phyloP scores from a whole-genome alignment of 2,113 vertebrate species.

The Columba janthina region DNA sequence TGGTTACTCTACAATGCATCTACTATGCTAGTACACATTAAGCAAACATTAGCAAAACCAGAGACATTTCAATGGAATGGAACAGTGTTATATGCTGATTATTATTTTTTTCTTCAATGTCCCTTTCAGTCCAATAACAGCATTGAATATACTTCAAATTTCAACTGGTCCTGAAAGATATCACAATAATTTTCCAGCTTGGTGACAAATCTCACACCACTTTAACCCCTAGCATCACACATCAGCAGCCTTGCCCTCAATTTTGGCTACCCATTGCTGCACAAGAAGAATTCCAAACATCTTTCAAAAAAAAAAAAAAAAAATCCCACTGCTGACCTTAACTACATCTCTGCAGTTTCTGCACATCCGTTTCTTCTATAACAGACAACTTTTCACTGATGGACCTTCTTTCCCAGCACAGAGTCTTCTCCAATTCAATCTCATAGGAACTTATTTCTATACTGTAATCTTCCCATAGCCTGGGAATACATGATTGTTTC shows the following conservation, averaged over 20 bases:
- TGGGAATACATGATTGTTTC: background rate
- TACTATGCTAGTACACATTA: background rate
- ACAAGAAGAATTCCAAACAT: background rate
- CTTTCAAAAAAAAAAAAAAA: background rate
- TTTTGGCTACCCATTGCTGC: background rate
- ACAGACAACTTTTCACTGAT: background rate
- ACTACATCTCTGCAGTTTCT: background rate
- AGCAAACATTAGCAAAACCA: constrained; percentile 31
- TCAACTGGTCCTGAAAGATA: background rate
- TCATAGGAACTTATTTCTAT: rapidly evolving
- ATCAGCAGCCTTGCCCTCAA: background rate
- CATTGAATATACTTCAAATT: background rate
- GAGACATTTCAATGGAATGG: background rate
- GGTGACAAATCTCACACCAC: background rate
- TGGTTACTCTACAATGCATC: background rate
- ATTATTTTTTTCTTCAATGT: background rate
- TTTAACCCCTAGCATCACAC: background rate
- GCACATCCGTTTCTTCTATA: background rate
- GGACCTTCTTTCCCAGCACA: background rate
- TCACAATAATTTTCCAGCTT: background rate
- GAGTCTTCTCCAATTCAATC: background rate
- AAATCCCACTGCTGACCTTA: background rate
- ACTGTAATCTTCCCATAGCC: background rate
- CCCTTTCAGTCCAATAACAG: background rate
- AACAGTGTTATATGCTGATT: background rate